Conservation (phyloP, 2,113 vertebrate genomes). For the Ellobius talpinus region DNA sequence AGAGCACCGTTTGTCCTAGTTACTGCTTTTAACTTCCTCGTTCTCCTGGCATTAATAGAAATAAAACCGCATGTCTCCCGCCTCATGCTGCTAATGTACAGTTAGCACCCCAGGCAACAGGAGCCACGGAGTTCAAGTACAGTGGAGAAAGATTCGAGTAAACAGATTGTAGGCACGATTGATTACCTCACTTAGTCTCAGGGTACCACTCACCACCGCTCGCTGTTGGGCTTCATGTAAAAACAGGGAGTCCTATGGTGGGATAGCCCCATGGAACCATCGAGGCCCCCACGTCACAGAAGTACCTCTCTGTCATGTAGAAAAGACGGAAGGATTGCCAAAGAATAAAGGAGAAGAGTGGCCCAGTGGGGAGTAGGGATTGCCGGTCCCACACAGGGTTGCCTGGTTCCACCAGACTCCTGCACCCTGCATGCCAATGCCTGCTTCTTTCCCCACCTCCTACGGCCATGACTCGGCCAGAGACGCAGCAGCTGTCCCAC, state of each 20-base stretch:
- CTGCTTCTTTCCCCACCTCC: too few species aligned
- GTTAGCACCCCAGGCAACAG: conserved; percentile 21
- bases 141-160: conserved; percentile 33
- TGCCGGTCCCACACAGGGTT: too few species aligned
- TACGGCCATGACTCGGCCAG: background rate
- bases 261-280: background rate
- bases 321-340: background rate
- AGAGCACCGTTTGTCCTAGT: conserved; percentile 54
- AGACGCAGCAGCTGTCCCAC: rapidly evolving
- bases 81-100: conserved; percentile 47
- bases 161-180: conserved; percentile 24
- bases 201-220: conserved; percentile 37
- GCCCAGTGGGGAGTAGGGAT: background rate
- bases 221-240: conserved; percentile 6
- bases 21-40: conserved; percentile 63
- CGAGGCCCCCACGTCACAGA: background rate
- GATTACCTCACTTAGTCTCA: conserved; percentile 40
- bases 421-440: background rate
- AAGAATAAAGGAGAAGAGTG: background rate
- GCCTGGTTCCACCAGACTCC: background rate
- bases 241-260: background rate
- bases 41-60: conserved; percentile 72
- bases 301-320: background rate
- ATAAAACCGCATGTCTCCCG: conserved; percentile 21
- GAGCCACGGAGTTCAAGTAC: conserved; percentile 58